A percentile compares a stretch with the other conserved stretches of the same genome.
phyloP scores from a whole-genome alignment of 2,797 vertebrate genomes.

The Phrynocephalus guinanensis region DNA sequence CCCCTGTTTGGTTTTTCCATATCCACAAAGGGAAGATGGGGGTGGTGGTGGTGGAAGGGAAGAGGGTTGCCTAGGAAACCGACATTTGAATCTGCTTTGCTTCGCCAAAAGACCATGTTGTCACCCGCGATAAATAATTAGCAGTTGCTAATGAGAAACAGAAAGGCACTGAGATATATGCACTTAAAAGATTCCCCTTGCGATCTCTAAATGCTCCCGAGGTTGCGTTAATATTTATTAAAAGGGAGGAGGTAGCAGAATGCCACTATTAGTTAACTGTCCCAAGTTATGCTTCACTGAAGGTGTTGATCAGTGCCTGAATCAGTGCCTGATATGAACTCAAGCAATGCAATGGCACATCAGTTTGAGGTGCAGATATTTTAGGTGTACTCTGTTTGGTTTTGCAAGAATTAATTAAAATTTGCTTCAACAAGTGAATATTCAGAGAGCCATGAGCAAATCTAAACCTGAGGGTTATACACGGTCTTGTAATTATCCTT shows the following conservation, averaged over 20 bases:
- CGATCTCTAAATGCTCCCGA: not conserved
- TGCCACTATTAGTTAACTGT: not conserved
- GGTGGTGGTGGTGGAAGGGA: slow-evolving; percentile 37
- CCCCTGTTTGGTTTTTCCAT: slow-evolving; percentile 40
- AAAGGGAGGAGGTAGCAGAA: not conserved
- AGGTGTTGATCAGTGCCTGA: not conserved
- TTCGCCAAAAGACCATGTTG: not conserved
- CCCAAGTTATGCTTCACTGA: not conserved
- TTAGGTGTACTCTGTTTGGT: not conserved
- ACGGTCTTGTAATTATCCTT: not conserved
- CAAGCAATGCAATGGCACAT: not conserved
- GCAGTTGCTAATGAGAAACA: not conserved
- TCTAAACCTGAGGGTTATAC: not conserved
- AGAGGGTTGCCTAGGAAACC: slow-evolving; percentile 70
- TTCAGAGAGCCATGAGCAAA: not conserved
- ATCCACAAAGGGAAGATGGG: not conserved
- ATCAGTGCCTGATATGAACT: not conserved
- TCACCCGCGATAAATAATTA: not conserved
- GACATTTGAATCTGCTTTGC: slow-evolving; percentile 35
- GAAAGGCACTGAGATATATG: fast-evolving
- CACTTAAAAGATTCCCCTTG: fast-evolving
- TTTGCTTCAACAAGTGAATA: slow-evolving; percentile 43
- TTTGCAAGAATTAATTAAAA: not conserved
- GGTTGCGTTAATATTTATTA: not conserved
- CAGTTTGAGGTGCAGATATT: not conserved